Base-by-base conservation (phyloP, 2,113 vertebrate genomes). In the Neodon shergylaensis region DNA sequence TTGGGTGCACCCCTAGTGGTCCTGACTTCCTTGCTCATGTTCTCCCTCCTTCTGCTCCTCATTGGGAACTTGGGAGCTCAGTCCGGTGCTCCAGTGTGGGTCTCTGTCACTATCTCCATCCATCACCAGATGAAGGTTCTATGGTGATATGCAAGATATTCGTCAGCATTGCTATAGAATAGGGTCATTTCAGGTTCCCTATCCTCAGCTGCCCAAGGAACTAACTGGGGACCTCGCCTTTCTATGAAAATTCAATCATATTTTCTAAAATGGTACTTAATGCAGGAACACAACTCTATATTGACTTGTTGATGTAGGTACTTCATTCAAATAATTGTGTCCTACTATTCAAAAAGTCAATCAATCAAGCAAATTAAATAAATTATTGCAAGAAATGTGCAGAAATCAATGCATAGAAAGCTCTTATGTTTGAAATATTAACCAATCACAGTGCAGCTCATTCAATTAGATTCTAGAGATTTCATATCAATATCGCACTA, bases 371-470 rank as follows among this genome's bases (percentile, higher is more conserved):
- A 97, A 95, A 78, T 87, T 97, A 93, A 93, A 94, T 92, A 82
- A 83, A 96, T 97, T 96, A 88, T 97, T 97, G 70, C 73, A 96
- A 97, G 63, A 65, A 79, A 93, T 92, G 49, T 52, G 95, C 76
- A 92, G 95, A 90, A 97, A 97, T 98, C 96, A 94, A 91, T 95
- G 93, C 85, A 86, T 90, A 95, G 92, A 84, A 96, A 95, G 63
- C 63, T 95, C 90, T 96, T 93, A 19, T 94, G 10, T 98, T 97
- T 95, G 88, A 95, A 42, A 42, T 96, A 97, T 72, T 94, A 94
- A 95, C 92, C 89, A 96, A 95, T 98, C 73, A 66, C 82, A 52
- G 11, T 7, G 1, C n/a, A 97, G 72, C 92, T 88, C 6, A 13
- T 7, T 52, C 83, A 88, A 68, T 94, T 90, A 17, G 74, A 8